Conservation (phyloP, 1,140 invertebrate genomes). For the Contarinia nasturtii region DNA sequence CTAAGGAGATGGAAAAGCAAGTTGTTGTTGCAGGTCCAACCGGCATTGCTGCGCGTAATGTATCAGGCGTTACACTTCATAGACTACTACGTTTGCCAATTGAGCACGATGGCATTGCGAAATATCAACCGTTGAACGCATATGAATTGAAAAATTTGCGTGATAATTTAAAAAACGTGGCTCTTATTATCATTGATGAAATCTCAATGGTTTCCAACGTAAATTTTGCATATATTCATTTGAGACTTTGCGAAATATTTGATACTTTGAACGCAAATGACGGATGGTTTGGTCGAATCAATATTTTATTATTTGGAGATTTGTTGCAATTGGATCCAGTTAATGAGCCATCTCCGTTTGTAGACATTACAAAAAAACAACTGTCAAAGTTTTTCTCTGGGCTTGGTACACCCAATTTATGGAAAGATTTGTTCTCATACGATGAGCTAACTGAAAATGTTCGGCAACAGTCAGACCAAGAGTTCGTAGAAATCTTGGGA, state of each 20-base stretch:
- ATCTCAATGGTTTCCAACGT: background rate
- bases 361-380: background rate
- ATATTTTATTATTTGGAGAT: background rate
- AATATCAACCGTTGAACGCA: background rate
- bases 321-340: background rate
- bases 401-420: background rate
- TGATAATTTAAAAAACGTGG: background rate
- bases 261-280: background rate
- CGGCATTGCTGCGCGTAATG: background rate
- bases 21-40: background rate
- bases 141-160: background rate
- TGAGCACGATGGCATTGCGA: background rate
- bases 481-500: background rate
- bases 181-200: background rate
- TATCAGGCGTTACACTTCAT: background rate
- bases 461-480: background rate
- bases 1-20: background rate
- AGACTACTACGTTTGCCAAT: background rate
- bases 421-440: background rate
- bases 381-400: background rate
- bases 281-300: background rate
- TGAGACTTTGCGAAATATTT: background rate
- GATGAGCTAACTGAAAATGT: background rate
- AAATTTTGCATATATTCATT: background rate
- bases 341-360: background rate